Evolutionary conservation across 2,888 invertebrate species (phyloP).

Genomic region (Cremastobaeus sp.): DNA sequence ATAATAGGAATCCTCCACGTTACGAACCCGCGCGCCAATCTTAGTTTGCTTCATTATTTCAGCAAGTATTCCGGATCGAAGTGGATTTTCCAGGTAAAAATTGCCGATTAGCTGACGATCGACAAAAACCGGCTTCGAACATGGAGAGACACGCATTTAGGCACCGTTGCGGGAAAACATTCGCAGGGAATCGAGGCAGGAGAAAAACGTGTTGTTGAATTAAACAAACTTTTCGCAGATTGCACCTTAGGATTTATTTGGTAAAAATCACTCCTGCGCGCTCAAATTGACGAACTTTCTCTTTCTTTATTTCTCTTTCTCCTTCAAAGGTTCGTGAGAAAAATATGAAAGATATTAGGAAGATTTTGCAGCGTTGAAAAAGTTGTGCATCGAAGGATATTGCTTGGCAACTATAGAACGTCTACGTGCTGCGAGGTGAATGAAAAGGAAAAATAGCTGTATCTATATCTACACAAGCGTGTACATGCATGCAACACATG

Average conservation of each 20-base stretch:
- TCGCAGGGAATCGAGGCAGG: background rate
- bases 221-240: constrained; percentile 39
- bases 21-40: no score
- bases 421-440: constrained; percentile 55
- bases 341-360: constrained; percentile 61
- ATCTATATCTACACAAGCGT: constrained; percentile 28
- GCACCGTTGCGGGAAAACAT: background rate
- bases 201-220: constrained; percentile 19
- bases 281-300: constrained; percentile 57
- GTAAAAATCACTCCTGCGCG: constrained; percentile 50
- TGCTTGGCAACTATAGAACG: constrained; percentile 52
- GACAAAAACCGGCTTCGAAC: no score
- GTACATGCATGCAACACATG: constrained; percentile 22
- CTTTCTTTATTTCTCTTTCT: constrained; percentile 58
- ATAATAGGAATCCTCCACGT: no score
- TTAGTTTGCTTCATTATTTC: background rate
- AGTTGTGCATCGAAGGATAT: constrained; percentile 55
- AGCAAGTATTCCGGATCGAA: no score
- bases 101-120: no score
- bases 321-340: constrained; percentile 57
- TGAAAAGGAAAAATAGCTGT: constrained; percentile 57
- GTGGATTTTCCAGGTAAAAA: no score
- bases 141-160: background rate
- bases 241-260: constrained; percentile 49
- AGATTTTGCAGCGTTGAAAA: constrained; percentile 56